A percentile compares a stretch with the other conserved stretches of the same genome.
Conservation (phyloP, 2,888 invertebrate genomes). For the Itoplectis maculator region DNA sequence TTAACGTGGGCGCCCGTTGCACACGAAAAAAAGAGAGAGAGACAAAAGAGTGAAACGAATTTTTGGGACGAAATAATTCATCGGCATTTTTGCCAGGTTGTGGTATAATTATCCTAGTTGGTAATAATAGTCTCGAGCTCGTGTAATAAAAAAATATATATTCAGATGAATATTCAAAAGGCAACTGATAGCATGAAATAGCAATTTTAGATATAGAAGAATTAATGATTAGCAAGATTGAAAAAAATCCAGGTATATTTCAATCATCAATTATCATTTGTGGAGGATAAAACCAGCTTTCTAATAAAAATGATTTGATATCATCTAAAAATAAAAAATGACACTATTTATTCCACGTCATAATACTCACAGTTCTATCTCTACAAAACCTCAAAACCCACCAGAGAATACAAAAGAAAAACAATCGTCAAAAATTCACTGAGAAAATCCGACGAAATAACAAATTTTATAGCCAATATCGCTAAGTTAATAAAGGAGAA, state of each 20-base stretch:
- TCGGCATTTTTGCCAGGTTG: neutral
- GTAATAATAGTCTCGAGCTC: neutral
- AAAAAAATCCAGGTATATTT: too few relatives aligned
- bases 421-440: neutral
- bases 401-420: too few relatives aligned
- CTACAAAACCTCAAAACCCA: too few relatives aligned
- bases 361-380: too few relatives aligned
- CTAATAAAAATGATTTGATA: too few relatives aligned
- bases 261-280: too few relatives aligned
- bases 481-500: neutral
- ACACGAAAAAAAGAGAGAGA: slow-evolving; percentile 12
- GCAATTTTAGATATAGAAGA: neutral
- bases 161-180: neutral
- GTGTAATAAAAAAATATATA: neutral
- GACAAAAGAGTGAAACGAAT: neutral
- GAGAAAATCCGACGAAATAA: neutral
- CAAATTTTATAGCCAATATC: neutral
- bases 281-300: too few relatives aligned
- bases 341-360: too few relatives aligned
- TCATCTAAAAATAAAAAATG: too few relatives aligned
- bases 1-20: slow-evolving; percentile 7
- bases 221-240: too few relatives aligned
- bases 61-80: neutral
- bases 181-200: neutral
- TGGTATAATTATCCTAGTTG: neutral